These are phyloP conservation scores for Calyptomena viridis DNA, from an alignment of 2,113 vertebrate species.

Conservation along the genomic window DNA sequence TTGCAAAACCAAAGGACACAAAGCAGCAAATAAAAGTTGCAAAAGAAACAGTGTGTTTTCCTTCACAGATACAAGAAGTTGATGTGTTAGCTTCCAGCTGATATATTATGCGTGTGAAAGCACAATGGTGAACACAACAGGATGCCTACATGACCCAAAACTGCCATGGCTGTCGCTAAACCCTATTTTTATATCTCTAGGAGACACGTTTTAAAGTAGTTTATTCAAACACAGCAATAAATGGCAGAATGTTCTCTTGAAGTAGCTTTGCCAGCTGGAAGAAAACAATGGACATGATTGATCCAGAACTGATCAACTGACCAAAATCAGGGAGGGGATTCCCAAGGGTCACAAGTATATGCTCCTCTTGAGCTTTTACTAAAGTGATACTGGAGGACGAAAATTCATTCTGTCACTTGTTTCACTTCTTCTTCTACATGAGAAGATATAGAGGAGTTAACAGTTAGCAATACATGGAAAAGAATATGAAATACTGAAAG, in stretches of 20 bases:
- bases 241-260: background rate
- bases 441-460: background rate
- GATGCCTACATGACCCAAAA: background rate
- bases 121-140: background rate
- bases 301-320: background rate
- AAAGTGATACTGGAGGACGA: background rate
- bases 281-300: background rate
- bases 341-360: background rate
- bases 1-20: background rate
- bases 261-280: background rate
- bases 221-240: background rate
- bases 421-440: background rate
- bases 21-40: background rate
- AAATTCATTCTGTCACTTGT: background rate
- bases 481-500: background rate
- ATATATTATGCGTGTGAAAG: background rate
- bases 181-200: background rate
- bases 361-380: background rate
- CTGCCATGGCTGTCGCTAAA: background rate
- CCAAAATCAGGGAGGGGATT: background rate
- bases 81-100: background rate
- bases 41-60: background rate
- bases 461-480: background rate
- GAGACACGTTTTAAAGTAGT: background rate
- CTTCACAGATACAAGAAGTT: background rate